Percentiles rank a stretch among this genome's conserved stretches.
phyloP scores from a whole-genome alignment of 2,888 invertebrate species.

The Sussaba pulchella region DNA sequence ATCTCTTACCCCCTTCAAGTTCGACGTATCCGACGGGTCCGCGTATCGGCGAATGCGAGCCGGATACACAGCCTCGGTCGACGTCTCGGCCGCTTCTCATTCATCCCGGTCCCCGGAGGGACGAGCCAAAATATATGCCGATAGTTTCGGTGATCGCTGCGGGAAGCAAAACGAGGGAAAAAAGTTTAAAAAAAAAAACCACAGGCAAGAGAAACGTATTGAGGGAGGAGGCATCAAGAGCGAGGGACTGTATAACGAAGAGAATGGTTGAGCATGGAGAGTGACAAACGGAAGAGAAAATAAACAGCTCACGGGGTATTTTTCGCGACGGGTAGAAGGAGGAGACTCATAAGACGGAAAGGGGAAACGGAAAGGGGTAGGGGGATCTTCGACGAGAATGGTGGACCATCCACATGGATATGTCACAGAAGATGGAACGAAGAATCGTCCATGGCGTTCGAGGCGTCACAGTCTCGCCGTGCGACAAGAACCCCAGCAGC shows the following conservation, averaged over 20 bases:
- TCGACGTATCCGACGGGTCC: background rate
- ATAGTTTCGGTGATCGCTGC: constrained; percentile 4
- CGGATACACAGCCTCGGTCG: background rate
- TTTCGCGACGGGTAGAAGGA: constrained; percentile 19
- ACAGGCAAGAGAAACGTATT: too few relatives aligned
- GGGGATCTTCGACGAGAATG: constrained; percentile 37
- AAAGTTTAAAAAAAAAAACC: background rate
- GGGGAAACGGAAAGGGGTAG: constrained; percentile 12
- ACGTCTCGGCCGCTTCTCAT: background rate
- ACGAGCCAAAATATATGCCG: constrained; percentile 13
- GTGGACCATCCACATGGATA: constrained; percentile 35
- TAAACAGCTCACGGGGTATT: background rate
- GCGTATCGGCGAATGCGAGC: background rate
- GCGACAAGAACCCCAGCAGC: constrained; percentile 41
- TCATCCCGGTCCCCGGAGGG: background rate
- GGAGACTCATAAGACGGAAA: background rate
- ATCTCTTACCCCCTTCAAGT: background rate
- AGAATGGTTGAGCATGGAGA: background rate
- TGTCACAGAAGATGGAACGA: constrained; percentile 40
- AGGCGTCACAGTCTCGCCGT: constrained; percentile 21
- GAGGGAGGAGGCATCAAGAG: constrained; percentile 7
- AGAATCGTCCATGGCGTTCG: constrained; percentile 49
- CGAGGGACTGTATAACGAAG: too few relatives aligned
- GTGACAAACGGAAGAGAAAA: constrained; percentile 21
- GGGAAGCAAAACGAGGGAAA: background rate